These are phyloP conservation scores for Rhamphomyia laevipes DNA, from an alignment of 2,888 invertebrate species.

Conservation along the genomic window DNA sequence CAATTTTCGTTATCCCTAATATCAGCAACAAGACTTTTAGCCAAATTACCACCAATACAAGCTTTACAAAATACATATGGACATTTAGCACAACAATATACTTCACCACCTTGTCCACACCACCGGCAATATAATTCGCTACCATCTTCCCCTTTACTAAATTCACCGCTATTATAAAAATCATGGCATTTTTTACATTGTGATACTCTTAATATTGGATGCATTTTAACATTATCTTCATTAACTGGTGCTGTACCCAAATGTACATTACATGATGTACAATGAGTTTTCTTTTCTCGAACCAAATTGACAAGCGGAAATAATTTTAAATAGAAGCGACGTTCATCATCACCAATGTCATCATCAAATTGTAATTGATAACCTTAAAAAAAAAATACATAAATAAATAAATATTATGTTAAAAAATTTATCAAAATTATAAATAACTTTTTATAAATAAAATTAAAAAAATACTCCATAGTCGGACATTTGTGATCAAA, in stretches of 20 bases:
- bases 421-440: too few relatives aligned
- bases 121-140: constrained; percentile 72
- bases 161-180: constrained; percentile 70
- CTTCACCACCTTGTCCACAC: constrained; percentile 72
- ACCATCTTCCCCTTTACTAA: constrained; percentile 72
- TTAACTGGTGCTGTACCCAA: constrained; percentile 57
- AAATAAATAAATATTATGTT: neutral
- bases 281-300: constrained; percentile 51
- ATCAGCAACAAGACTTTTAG: constrained; percentile 50
- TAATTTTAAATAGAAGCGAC: constrained; percentile 40
- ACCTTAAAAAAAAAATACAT: constrained; percentile 19
- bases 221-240: constrained; percentile 52
- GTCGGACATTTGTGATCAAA: too few relatives aligned
- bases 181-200: constrained; percentile 61
- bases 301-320: constrained; percentile 49
- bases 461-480: too few relatives aligned
- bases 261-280: constrained; percentile 63
- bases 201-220: constrained; percentile 60
- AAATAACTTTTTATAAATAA: too few relatives aligned
- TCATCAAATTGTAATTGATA: constrained; percentile 41
- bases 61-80: constrained; percentile 65
- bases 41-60: constrained; percentile 63
- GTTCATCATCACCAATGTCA: constrained; percentile 43
- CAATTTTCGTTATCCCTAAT: constrained; percentile 68
- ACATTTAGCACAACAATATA: constrained; percentile 67